These are phyloP conservation scores for Fabriciana adippe DNA, from an alignment of 2,888 invertebrate species.

Conservation along the genomic window DNA sequence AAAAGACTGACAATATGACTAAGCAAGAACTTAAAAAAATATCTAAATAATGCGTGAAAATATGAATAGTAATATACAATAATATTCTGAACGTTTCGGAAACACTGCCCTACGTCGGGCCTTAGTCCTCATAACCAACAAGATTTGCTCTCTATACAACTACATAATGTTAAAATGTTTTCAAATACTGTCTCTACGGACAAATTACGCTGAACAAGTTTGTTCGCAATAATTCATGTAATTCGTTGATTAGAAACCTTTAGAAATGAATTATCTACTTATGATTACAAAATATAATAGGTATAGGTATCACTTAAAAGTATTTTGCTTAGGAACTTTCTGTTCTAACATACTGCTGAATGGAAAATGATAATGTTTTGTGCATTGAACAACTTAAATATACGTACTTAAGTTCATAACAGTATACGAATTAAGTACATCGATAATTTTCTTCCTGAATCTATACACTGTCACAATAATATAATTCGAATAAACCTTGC, in stretches of 20 bases:
- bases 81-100: no score
- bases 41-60: no score
- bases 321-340: constrained; percentile 76
- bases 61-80: no score
- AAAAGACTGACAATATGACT: no score
- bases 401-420: constrained; percentile 16
- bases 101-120: background rate
- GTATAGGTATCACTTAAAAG: constrained; percentile 62
- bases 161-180: constrained; percentile 16
- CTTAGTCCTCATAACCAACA: constrained; percentile 16
- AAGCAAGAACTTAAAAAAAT: no score
- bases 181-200: constrained; percentile 37
- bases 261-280: constrained; percentile 68
- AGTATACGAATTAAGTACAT: constrained; percentile 38
- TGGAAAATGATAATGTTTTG: constrained; percentile 18
- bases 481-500: constrained; percentile 24
- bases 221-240: constrained; percentile 57
- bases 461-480: background rate
- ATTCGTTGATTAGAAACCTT: constrained; percentile 81
- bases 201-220: constrained; percentile 36
- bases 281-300: constrained; percentile 67
- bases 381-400: constrained; percentile 7
- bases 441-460: constrained; percentile 11
- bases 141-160: constrained; percentile 18
- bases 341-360: constrained; percentile 62